Percentiles rank a stretch among this genome's conserved stretches.
Evolutionary conservation across 2,797 vertebrate species (phyloP).

Genomic region (Sorex maritimensis): DNA sequence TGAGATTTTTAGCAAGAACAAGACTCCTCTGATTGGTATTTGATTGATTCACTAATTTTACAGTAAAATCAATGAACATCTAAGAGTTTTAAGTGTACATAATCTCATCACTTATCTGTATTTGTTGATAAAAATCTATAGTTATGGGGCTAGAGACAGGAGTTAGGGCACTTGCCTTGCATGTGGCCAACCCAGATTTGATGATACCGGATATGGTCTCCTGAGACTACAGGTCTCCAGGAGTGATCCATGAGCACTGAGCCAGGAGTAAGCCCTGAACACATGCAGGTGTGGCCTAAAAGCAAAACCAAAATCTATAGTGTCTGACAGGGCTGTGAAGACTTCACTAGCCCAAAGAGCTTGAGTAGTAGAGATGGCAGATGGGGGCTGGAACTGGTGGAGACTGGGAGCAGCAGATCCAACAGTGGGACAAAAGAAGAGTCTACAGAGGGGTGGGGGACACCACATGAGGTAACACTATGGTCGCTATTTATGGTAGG

Average conservation of each 20-base stretch:
- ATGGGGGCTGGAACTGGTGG: background rate
- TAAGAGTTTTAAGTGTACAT: background rate
- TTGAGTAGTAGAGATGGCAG: background rate
- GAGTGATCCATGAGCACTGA: too few relatives aligned
- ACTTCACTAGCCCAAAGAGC: background rate
- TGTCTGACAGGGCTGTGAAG: slow-evolving; percentile 18
- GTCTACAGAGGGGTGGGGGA: background rate
- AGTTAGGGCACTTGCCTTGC: too few relatives aligned
- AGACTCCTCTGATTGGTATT: background rate
- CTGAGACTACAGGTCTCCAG: too few relatives aligned
- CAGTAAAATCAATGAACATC: slow-evolving; percentile 19
- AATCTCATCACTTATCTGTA: slow-evolving; percentile 21
- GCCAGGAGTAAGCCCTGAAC: too few relatives aligned
- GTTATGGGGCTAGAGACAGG: too few relatives aligned
- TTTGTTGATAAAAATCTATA: background rate
- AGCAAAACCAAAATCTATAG: background rate
- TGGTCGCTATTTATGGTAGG: too few relatives aligned
- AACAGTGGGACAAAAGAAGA: slow-evolving; percentile 16
- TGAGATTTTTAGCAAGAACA: slow-evolving; percentile 8
- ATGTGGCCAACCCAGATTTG: too few relatives aligned
- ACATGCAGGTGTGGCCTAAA: too few relatives aligned
- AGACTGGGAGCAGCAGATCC: background rate
- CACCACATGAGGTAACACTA: background rate
- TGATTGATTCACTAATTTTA: slow-evolving; percentile 14
- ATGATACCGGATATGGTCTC: too few relatives aligned